A percentile compares a stretch with the other conserved stretches of the same genome.
Conservation (phyloP, 2,888 invertebrate genomes). For the Pediacus dermestoides region DNA sequence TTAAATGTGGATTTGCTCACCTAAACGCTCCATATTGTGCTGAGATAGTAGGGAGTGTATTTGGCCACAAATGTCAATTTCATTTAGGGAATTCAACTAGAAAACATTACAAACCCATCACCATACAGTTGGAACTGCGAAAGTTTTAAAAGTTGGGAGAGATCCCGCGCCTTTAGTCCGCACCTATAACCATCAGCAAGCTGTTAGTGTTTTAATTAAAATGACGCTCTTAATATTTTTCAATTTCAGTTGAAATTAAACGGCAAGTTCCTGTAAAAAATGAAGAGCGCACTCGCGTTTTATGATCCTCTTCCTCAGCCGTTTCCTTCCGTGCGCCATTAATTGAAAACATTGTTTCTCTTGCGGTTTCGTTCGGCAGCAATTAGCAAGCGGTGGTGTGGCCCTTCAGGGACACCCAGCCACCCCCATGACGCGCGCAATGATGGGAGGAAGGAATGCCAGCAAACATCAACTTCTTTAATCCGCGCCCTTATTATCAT, state of each 20-base stretch:
- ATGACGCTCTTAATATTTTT: conserved; percentile 49
- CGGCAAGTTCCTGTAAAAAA: conserved; percentile 39
- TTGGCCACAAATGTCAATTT: conserved; percentile 31
- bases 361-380: conserved; percentile 32
- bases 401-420: conserved; percentile 10
- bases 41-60: conserved; percentile 9
- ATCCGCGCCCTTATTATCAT: conserved; percentile 46
- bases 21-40: conserved; percentile 28
- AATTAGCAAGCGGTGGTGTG: conserved; percentile 31
- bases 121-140: conserved; percentile 10
- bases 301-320: conserved; percentile 34
- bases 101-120: no score
- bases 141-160: conserved; percentile 18
- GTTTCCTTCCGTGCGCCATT: conserved; percentile 39
- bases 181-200: conserved; percentile 33
- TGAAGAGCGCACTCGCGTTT: conserved; percentile 42
- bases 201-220: conserved; percentile 47
- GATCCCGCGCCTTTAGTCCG: no score
- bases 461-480: conserved; percentile 40
- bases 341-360: conserved; percentile 49
- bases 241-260: conserved; percentile 47
- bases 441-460: conserved; percentile 12
- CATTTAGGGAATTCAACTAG: no score
- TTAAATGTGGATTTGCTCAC: conserved; percentile 34
- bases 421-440: conserved; percentile 8